phyloP scores from a whole-genome alignment of 2,888 invertebrate genomes.

The Amaurobius ferox region DNA sequence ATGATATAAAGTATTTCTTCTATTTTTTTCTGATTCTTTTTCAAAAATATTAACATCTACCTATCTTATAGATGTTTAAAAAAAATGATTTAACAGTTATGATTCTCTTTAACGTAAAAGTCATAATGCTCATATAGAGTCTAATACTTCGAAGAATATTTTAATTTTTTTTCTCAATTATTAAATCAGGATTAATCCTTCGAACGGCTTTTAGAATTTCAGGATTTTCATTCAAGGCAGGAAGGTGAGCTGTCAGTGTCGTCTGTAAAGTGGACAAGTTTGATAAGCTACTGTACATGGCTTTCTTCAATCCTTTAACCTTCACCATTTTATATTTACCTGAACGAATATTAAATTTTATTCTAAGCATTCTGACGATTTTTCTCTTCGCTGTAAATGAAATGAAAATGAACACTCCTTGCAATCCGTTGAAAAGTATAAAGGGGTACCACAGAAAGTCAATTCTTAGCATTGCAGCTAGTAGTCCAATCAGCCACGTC shows the following conservation, averaged over 20 bases:
- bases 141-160: no score
- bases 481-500: slow-evolving; percentile 79
- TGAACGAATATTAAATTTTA: slow-evolving; percentile 42
- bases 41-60: no score
- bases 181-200: slow-evolving; percentile 45
- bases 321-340: slow-evolving; percentile 46
- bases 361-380: slow-evolving; percentile 72
- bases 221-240: neutral
- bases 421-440: slow-evolving; percentile 79
- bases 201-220: slow-evolving; percentile 50
- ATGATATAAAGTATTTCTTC: no score
- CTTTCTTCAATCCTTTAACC: slow-evolving; percentile 32
- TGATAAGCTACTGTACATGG: slow-evolving; percentile 59
- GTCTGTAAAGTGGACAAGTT: slow-evolving; percentile 47
- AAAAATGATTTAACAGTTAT: no score
- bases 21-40: no score
- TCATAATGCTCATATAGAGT: no score
- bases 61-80: no score
- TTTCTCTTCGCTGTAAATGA: slow-evolving; percentile 77
- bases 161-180: no score
- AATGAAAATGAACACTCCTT: slow-evolving; percentile 79
- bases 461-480: slow-evolving; percentile 77
- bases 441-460: slow-evolving; percentile 78
- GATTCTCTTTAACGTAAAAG: no score
- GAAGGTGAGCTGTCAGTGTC: slow-evolving; percentile 21